Base-by-base conservation (phyloP, 2,797 vertebrate species). In the Buceros bicornis region DNA sequence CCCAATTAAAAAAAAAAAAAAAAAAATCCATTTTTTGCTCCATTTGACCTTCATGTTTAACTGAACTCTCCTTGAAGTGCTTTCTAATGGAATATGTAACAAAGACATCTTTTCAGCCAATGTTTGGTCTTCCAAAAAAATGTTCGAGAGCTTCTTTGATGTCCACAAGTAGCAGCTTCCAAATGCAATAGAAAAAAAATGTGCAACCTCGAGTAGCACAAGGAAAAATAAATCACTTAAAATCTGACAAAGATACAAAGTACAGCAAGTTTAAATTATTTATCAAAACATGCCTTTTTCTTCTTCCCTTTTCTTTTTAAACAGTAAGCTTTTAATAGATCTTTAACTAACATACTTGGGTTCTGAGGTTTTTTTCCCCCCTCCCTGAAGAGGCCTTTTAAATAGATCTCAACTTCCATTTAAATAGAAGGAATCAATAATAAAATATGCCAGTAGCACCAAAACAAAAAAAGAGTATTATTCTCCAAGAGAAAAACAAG, bases 51-150 rank as follows among this genome's bases (percentile, higher is more conserved):
- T 45, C n/a, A 5, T 2, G 2, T 62, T 82, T 50, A 88, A 96
- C 83, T 53, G 3, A 95, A 79, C 66, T 90, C 64, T 64, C 70
- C 82, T 40, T 61, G 67, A 19, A 17, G 43, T 37, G 54, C 26
- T 93, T 88, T 88, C 66, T 58, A 64, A 86, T 70, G 70, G 42
- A 51, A 35, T 35, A 60, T 25, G 21, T 47, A 77, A 95, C 96
- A 95, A 86, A 95, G 78, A 17, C 77, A 33, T 69, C 82, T 82
- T 92, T 84, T 83, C 87, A 91, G 82, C 84, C 95, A 96, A 64
- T 8, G 2, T 45, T 69, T 74, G 57, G 57, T 61, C 89, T 83
- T 86, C 65, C 47, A 86, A 66, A 94, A 83, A 48, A 10, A 57
- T 0, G 6, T 73, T 84, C 66, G 81, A 61, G 40, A 76, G 77